Evolutionary conservation across 64 coral and sea anemone species (phyloP), one percentile per base, ranked within the genome.

Genomic region (Porites lutea): DNA sequence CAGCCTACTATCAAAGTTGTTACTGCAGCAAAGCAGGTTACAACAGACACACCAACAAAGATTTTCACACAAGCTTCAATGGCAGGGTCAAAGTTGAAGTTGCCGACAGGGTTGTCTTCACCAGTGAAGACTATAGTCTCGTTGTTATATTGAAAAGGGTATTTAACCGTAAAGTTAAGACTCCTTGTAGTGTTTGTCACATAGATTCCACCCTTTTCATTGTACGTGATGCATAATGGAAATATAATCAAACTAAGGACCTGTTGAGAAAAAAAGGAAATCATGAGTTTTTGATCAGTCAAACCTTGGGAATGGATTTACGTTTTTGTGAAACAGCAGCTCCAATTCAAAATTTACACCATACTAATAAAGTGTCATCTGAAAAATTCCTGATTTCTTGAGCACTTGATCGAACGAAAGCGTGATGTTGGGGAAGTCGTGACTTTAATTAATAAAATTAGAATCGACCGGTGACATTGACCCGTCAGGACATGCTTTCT

Each of bases 81-180:
- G 59, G 92, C 95, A 66, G 82, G 65, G 63, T 97, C 95, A 88
- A 97, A 94, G 74, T 50, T 97, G 64, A 97, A 97, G 58, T 81
- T 94, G 19, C 13, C 15, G 49, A 78, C 77, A 27, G 95, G 95
- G 4, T 1, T 13, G 12, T 94, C 82, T 79, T 97, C 92, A 63
- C 67, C 70, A 5, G 87, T 94, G 59, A 84, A 97, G 12, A 94
- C 82, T 15, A 78, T 82, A 6, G 95, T 97, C 16, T 63, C 58
- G 69, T 97, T 97, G 45, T 89, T 89, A 65, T 96, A 96, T 22
- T 94, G 52, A 58, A 94, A 97, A 18, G 95, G 95, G 52, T 97
- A 97, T 83, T 91, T 82, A 13, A 97, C 75, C 0, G 92, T 94
- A 14, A 94, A 94, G 77, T 97, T 97, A n/a, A 93, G 90, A 65